phyloP scores from a whole-genome alignment of 1,140 invertebrate genomes.

The Drosophila lacertosa region DNA sequence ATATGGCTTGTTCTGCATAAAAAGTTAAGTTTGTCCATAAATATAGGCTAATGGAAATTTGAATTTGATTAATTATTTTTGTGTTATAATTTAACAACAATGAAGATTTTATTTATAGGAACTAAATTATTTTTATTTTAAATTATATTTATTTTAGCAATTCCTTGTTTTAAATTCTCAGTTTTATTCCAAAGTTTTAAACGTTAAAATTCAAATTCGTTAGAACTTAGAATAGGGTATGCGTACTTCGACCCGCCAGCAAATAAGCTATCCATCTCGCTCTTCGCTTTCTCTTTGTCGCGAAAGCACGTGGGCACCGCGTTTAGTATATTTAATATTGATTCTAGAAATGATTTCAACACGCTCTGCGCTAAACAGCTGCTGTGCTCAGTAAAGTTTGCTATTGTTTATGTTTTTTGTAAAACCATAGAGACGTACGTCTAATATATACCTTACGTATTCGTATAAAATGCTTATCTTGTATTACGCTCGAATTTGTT shows the following conservation, averaged over 20 bases:
- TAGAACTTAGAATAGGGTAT: constrained; percentile 2
- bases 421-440: neutral
- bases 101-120: too few species aligned
- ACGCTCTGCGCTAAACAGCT: constrained; percentile 4
- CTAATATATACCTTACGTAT: neutral
- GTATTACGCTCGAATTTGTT: neutral
- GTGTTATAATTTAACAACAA: neutral
- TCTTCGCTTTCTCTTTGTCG: neutral
- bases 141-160: too few species aligned
- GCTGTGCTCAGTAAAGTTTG: constrained; percentile 1
- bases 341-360: constrained; percentile 2
- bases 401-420: constrained; percentile 10
- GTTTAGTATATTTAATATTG: constrained; percentile 13
- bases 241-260: neutral
- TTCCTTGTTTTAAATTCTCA: too few species aligned
- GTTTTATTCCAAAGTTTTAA: too few species aligned
- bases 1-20: neutral
- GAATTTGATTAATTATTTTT: neutral
- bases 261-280: neutral
- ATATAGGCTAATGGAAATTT: neutral
- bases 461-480: neutral
- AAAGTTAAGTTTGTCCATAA: neutral
- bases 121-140: neutral
- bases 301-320: constrained; percentile 12
- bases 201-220: neutral